Evolutionary conservation across 1,140 invertebrate genomes (phyloP).

Genomic region (Trypoxylus dichotomus): DNA sequence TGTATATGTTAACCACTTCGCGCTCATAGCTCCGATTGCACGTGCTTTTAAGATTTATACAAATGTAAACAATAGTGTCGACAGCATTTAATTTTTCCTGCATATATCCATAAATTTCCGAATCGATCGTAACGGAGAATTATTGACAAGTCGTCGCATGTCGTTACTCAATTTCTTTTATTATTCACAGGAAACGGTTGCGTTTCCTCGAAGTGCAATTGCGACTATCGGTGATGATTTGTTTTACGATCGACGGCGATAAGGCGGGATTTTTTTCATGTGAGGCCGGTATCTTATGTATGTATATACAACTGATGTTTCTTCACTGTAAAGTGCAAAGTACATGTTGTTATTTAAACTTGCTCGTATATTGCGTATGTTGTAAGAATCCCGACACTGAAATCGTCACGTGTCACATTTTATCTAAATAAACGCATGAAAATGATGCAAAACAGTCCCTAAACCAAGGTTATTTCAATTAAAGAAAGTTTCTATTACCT

Average conservation of each 20-base stretch:
- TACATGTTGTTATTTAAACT: too few species aligned
- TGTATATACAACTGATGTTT: too few species aligned
- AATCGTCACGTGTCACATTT: too few species aligned
- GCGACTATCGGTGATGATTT: slow-evolving; percentile 3
- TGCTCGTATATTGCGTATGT: too few species aligned
- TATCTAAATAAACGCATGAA: too few species aligned
- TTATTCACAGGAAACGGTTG: slow-evolving; percentile 10
- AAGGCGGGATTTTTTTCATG: not conserved
- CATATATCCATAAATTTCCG: slow-evolving; percentile 9
- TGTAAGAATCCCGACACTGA: too few species aligned
- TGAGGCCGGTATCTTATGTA: not conserved
- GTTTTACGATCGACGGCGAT: not conserved
- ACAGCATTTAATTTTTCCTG: slow-evolving; percentile 8
- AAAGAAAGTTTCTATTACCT: too few species aligned
- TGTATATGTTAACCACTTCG: not conserved
- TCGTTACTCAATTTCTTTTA: not conserved
- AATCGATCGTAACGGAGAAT: slow-evolving; percentile 8
- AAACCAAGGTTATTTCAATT: too few species aligned
- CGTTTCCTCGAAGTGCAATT: slow-evolving; percentile 12
- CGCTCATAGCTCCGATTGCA: not conserved
- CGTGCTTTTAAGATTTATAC: slow-evolving; percentile 9
- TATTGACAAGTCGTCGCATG: not conserved
- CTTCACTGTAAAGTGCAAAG: too few species aligned
- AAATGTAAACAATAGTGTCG: slow-evolving; percentile 16
- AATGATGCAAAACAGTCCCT: too few species aligned